Conservation (phyloP, 2,113 vertebrate genomes). For the Anolis carolinensis region DNA sequence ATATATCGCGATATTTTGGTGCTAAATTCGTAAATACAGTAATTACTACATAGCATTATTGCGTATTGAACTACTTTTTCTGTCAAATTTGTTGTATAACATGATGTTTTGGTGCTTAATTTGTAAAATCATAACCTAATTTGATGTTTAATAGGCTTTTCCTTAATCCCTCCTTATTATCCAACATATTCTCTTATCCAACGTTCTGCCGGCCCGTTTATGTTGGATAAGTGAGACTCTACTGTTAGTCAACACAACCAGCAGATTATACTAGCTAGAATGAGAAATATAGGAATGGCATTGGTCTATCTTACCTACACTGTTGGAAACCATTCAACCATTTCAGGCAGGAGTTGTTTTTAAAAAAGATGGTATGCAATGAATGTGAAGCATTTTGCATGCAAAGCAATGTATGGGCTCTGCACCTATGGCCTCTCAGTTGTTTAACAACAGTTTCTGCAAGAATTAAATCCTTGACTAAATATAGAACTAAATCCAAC, state of each 20-base stretch:
- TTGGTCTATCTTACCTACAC: background rate
- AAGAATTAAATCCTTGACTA: background rate
- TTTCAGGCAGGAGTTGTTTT: background rate
- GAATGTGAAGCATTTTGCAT: background rate
- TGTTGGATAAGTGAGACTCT: no score
- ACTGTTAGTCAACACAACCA: background rate
- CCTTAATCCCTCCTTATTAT: no score
- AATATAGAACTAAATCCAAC: background rate
- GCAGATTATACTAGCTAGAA: background rate
- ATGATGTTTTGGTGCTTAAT: no score
- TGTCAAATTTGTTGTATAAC: no score
- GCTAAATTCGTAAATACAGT: no score
- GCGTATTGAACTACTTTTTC: no score
- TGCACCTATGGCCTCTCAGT: background rate
- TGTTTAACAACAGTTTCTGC: background rate
- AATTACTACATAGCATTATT: no score
- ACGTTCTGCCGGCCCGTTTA: no score
- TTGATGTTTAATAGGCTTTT: no score
- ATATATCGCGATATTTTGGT: no score
- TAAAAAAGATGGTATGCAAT: background rate
- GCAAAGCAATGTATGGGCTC: background rate
- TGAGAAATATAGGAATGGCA: background rate
- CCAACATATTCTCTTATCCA: no score
- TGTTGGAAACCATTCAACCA: background rate
- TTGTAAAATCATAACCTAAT: no score